Evolutionary conservation across 2,797 vertebrate species (phyloP).

Genomic region (Coilia nasus): DNA sequence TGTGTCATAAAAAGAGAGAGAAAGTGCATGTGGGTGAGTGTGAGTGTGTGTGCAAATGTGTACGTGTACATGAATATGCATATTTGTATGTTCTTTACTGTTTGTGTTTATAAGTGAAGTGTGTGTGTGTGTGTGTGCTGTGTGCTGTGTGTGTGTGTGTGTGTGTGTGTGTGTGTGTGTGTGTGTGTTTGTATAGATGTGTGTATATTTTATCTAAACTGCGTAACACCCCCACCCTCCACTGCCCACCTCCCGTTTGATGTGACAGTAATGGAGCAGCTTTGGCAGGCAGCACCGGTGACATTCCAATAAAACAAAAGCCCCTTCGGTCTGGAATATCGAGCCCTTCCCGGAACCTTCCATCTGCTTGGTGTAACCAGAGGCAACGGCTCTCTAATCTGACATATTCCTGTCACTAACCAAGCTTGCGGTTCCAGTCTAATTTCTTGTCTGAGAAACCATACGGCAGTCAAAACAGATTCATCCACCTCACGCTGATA

Average conservation of each 20-base stretch:
- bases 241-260: conserved; percentile 6
- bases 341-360: conserved; percentile 48
- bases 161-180: not conserved
- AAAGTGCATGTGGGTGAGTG: not conserved
- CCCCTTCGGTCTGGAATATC: conserved; percentile 40
- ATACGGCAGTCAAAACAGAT: not conserved
- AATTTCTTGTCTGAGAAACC: conserved; percentile 22
- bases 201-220: not conserved
- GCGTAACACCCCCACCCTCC: conserved; percentile 35
- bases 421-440: not conserved
- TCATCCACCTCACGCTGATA: not conserved
- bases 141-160: not conserved
- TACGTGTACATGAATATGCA: not conserved
- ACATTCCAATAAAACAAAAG: conserved; percentile 46
- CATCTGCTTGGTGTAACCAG: conserved; percentile 35
- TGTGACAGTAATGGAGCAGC: conserved; percentile 30
- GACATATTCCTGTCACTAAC: conserved; percentile 10
- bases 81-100: not conserved
- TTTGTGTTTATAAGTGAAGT: not conserved
- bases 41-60: not conserved
- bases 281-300: conserved; percentile 30
- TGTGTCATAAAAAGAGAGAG: too few relatives aligned
- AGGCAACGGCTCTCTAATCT: conserved; percentile 6
- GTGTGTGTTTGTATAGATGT: not conserved
- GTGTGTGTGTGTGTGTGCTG: not conserved